phyloP scores from a whole-genome alignment of 2,888 invertebrate species.

The Junonia oenone region DNA sequence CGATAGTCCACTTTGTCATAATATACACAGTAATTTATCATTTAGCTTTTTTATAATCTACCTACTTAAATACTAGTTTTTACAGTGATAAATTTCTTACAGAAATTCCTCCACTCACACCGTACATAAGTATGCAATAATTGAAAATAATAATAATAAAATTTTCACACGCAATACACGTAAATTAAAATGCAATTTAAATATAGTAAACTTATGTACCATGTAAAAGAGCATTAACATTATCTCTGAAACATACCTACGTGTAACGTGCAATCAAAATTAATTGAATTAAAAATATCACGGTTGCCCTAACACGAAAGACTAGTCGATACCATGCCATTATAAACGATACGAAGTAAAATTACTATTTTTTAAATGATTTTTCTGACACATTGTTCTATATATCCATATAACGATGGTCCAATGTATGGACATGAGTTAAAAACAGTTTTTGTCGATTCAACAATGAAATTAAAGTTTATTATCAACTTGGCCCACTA shows the following conservation, averaged over 20 bases:
- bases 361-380: neutral
- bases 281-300: neutral
- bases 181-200: conserved; percentile 12
- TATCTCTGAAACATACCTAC: conserved; percentile 4
- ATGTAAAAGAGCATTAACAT: neutral
- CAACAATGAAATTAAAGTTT: too few relatives aligned
- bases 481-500: neutral
- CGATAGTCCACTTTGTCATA: conserved; percentile 50
- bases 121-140: conserved; percentile 2
- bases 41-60: conserved; percentile 42
- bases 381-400: neutral
- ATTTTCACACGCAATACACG: neutral
- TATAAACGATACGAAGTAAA: conserved; percentile 10
- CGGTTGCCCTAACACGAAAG: conserved; percentile 12
- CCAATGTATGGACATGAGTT: neutral
- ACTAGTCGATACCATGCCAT: conserved; percentile 37
- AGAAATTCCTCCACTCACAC: conserved; percentile 6
- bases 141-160: neutral
- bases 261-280: neutral
- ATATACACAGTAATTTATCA: conserved; percentile 59
- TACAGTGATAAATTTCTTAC: conserved; percentile 34
- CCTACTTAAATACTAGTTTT: conserved; percentile 55
- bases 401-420: neutral
- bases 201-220: conserved; percentile 5
- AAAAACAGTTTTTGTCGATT: neutral